Evolutionary conservation across 1,140 invertebrate species (phyloP).

Genomic region (Phocides pigmalion): DNA sequence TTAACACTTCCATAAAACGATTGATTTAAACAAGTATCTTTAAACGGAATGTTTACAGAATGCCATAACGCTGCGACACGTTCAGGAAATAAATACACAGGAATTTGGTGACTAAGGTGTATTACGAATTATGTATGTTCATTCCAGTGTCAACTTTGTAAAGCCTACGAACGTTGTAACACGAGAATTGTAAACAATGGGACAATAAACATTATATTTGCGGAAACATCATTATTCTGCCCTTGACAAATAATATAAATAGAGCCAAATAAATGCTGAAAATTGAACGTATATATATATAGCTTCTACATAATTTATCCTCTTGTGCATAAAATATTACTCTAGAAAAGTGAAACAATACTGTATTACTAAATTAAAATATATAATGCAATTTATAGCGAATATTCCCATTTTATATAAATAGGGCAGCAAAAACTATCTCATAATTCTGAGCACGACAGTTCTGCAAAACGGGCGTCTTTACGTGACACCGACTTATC

Average conservation of each 20-base stretch:
- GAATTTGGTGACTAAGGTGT: not conserved
- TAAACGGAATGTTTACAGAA: slow-evolving; percentile 7
- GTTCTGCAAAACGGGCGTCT: not conserved
- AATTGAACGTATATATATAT: too few species aligned
- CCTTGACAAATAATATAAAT: slow-evolving; percentile 16
- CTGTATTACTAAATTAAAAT: too few species aligned
- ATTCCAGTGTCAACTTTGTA: slow-evolving; percentile 12
- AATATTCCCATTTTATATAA: too few species aligned
- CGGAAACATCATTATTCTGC: slow-evolving; percentile 16
- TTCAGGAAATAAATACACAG: slow-evolving; percentile 8
- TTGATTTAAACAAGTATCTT: not conserved
- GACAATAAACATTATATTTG: slow-evolving; percentile 7
- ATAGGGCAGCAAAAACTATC: not conserved
- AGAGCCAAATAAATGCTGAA: too few species aligned
- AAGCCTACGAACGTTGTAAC: slow-evolving; percentile 6
- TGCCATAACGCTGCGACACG: slow-evolving; percentile 4
- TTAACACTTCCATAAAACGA: slow-evolving; percentile 17
- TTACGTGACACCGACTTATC: not conserved
- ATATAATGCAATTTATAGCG: too few species aligned
- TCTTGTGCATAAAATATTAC: too few species aligned
- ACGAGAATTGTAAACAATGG: slow-evolving; percentile 14
- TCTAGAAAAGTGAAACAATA: too few species aligned
- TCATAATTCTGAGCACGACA: not conserved
- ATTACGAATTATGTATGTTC: not conserved
- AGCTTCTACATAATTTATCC: too few species aligned